Percentiles rank a stretch among this genome's conserved stretches.
Evolutionary conservation across 2,797 vertebrate genomes (phyloP).

Genomic region (Pelodytes ibericus): DNA sequence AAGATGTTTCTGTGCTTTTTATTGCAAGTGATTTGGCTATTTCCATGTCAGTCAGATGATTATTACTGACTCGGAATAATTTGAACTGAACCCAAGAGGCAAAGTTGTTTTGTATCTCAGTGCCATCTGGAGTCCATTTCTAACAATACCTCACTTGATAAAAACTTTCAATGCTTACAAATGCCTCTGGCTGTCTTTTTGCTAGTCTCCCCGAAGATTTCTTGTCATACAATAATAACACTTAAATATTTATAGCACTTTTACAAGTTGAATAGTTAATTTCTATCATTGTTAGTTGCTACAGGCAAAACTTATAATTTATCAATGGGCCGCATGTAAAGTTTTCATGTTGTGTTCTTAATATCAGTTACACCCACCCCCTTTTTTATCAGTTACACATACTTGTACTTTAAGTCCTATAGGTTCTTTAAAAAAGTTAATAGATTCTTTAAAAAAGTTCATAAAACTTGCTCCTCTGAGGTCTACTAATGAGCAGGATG

Average conservation of each 20-base stretch:
- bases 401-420: too few species aligned
- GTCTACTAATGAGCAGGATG: too few species aligned
- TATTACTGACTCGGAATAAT: constrained; percentile 42
- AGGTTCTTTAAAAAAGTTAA: too few species aligned
- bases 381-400: too few species aligned
- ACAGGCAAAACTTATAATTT: too few species aligned
- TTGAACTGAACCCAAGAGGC: constrained; percentile 24
- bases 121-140: constrained; percentile 22
- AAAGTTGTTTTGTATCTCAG: constrained; percentile 14
- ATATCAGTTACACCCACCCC: too few species aligned
- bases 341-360: too few species aligned
- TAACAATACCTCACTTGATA: constrained; percentile 32
- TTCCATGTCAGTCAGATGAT: constrained; percentile 17
- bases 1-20: constrained; percentile 15
- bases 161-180: constrained; percentile 37
- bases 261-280: constrained; percentile 28
- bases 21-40: constrained; percentile 27
- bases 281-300: constrained; percentile 1
- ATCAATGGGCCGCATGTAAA: too few species aligned
- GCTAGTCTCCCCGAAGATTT: constrained; percentile 21
- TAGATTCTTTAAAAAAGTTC: too few species aligned
- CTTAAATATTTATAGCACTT: constrained; percentile 46
- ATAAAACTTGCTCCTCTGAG: too few species aligned
- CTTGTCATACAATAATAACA: constrained; percentile 27
- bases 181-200: constrained; percentile 24